Conservation (phyloP, 2,797 vertebrate genomes). For the Toxotes lorentzi region DNA sequence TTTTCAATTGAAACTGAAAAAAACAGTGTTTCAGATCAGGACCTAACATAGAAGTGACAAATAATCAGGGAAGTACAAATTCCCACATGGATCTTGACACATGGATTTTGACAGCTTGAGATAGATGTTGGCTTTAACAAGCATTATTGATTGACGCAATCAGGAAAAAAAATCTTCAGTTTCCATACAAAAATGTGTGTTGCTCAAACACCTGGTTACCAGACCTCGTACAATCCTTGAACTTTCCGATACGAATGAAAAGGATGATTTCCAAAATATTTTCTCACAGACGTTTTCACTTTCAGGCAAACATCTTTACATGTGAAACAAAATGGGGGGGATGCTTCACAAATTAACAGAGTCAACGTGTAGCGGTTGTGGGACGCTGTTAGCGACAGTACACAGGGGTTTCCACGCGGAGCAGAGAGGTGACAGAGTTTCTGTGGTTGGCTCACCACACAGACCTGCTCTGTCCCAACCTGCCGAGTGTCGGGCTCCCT, state of each 20-base stretch:
- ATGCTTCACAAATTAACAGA: constrained; percentile 62
- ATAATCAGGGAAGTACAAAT: background rate
- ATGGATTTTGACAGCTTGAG: constrained; percentile 16
- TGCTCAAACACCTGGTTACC: constrained; percentile 36
- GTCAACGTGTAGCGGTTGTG: constrained; percentile 56
- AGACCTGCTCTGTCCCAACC: constrained; percentile 79
- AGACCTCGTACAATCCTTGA: background rate
- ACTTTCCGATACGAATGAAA: constrained; percentile 9
- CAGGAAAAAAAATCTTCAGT: background rate
- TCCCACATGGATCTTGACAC: constrained; percentile 11
- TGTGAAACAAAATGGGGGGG: constrained; percentile 47
- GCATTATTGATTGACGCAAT: constrained; percentile 26
- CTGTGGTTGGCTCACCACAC: constrained; percentile 81
- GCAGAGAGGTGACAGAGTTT: constrained; percentile 80
- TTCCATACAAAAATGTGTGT: constrained; percentile 30
- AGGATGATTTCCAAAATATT: constrained; percentile 14
- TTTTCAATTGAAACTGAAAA: no score
- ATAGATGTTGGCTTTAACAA: constrained; percentile 13
- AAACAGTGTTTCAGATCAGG: constrained; percentile 4
- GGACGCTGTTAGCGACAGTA: constrained; percentile 59
- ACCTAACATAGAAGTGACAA: background rate
- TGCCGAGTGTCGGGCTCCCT: constrained; percentile 68
- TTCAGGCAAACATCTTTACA: constrained; percentile 36
- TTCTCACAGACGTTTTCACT: background rate
- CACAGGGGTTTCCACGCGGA: constrained; percentile 69